These are phyloP conservation scores for Microcaecilia unicolor DNA, from an alignment of 2,797 vertebrate genomes.

Conservation along the genomic window DNA sequence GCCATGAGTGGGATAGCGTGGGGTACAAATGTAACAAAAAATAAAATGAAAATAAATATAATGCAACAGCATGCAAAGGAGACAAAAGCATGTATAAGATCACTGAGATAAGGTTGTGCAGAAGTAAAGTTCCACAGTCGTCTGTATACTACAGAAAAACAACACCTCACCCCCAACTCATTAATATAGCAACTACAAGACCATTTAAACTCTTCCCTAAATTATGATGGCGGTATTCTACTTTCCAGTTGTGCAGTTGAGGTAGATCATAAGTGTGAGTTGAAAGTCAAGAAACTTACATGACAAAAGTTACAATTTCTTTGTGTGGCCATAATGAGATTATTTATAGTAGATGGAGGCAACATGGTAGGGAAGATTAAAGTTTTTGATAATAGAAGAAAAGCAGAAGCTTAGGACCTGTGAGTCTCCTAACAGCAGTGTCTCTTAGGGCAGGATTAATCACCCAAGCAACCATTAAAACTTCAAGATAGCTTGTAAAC, in stretches of 20 bases:
- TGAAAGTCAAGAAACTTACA: slow-evolving; percentile 46
- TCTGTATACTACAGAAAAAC: no score
- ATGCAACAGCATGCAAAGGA: no score
- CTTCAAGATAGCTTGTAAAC: slow-evolving; percentile 66
- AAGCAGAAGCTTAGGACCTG: slow-evolving; percentile 58
- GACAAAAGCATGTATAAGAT: no score
- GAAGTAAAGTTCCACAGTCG: no score
- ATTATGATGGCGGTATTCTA: slow-evolving; percentile 5
- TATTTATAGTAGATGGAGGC: slow-evolving; percentile 67
- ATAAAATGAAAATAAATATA: no score
- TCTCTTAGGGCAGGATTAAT: slow-evolving; percentile 61
- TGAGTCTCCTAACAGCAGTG: slow-evolving; percentile 49
- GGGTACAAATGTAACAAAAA: no score
- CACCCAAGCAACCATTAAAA: slow-evolving; percentile 69
- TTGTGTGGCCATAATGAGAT: slow-evolving; percentile 66
- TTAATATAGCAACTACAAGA: no score
- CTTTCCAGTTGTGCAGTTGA: slow-evolving; percentile 18
- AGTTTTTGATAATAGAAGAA: slow-evolving; percentile 68
- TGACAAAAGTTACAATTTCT: slow-evolving; percentile 55
- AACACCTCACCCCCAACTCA: no score
- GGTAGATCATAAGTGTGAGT: slow-evolving; percentile 40
- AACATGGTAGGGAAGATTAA: slow-evolving; percentile 62
- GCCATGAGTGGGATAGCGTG: no score
- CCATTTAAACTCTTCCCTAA: neutral
- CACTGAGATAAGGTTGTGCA: no score